These are phyloP conservation scores for Eristalis arbustorum DNA, from an alignment of 2,888 invertebrate species.

Conservation along the genomic window DNA sequence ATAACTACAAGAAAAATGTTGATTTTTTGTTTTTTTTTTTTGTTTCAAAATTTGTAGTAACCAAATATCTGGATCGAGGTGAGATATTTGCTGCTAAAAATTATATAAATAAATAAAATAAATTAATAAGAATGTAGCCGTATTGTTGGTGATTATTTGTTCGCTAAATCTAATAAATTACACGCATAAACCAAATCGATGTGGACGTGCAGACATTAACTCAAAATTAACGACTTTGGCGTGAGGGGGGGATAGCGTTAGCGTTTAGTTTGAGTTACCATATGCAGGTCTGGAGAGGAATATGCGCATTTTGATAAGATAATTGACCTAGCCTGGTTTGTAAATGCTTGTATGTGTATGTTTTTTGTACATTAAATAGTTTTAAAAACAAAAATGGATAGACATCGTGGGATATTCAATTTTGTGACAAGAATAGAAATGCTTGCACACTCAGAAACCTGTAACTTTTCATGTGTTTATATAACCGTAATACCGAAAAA, in stretches of 20 bases:
- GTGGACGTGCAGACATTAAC: slow-evolving; percentile 1
- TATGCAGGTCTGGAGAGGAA: slow-evolving; percentile 3
- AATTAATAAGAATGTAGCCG: slow-evolving; percentile 61
- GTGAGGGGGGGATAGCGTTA: not conserved
- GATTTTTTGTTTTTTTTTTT: not conserved
- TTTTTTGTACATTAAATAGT: no score
- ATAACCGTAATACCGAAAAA: no score
- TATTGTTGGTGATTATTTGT: slow-evolving; percentile 1
- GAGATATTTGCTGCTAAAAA: slow-evolving; percentile 72
- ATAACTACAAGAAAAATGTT: slow-evolving; percentile 76
- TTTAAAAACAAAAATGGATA: no score
- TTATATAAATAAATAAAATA: slow-evolving; percentile 64
- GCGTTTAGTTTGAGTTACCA: slow-evolving; percentile 25
- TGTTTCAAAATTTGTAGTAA: slow-evolving; percentile 27
- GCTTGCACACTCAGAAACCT: no score
- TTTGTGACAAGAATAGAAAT: no score
- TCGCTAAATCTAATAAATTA: not conserved
- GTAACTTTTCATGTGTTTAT: no score
- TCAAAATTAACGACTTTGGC: slow-evolving; percentile 21
- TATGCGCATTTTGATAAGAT: not conserved
- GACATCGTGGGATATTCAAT: no score
- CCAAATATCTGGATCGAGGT: slow-evolving; percentile 69
- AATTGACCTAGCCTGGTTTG: not conserved
- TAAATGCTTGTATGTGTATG: slow-evolving; percentile 49
- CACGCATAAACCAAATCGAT: not conserved